Evolutionary conservation across 1,140 invertebrate species (phyloP).

Genomic region (Limonius californicus): DNA sequence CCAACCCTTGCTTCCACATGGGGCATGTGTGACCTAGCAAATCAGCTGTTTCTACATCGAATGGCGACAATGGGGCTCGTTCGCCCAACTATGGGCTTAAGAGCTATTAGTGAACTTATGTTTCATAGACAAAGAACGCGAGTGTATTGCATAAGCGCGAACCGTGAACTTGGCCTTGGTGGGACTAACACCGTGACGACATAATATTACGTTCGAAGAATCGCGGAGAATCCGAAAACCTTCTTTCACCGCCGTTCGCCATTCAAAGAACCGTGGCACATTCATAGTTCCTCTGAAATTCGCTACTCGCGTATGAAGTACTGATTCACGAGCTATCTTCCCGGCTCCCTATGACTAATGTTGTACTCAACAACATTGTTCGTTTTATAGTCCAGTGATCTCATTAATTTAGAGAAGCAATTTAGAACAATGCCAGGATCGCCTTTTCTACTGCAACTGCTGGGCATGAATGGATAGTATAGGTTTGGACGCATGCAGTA

Average conservation of each 20-base stretch:
- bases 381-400: not conserved
- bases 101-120: not conserved
- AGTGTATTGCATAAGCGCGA: conserved; percentile 2
- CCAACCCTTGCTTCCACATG: not conserved
- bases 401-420: not conserved
- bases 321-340: not conserved
- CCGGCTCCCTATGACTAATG: not conserved
- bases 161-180: conserved; percentile 9
- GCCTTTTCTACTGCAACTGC: too few species aligned
- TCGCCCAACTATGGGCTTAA: not conserved
- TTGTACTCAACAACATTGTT: not conserved
- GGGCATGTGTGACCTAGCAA: not conserved
- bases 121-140: conserved; percentile 9
- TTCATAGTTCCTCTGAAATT: not conserved
- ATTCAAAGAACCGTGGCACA: not conserved
- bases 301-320: not conserved
- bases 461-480: too few species aligned
- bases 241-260: not conserved
- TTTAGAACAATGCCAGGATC: too few species aligned
- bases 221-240: conserved; percentile 5
- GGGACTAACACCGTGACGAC: conserved; percentile 4
- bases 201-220: conserved; percentile 5
- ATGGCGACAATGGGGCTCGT: not conserved
- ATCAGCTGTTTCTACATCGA: conserved; percentile 3
- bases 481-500: too few species aligned